Evolutionary conservation across 2,888 invertebrate species (phyloP).

Genomic region (Lordiphosa andalusiaca): DNA sequence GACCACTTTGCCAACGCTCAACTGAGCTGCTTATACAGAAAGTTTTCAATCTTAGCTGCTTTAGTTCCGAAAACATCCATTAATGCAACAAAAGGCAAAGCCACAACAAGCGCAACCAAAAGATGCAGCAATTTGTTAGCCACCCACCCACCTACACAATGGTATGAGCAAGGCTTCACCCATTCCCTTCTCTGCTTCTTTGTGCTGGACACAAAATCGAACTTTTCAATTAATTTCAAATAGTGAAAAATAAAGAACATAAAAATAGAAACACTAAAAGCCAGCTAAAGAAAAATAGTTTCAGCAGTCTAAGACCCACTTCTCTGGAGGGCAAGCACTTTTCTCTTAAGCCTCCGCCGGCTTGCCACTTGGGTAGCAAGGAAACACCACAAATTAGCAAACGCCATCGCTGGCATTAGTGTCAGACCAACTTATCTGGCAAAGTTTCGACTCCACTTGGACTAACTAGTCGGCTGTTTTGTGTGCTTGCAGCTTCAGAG

Average conservation of each 20-base stretch:
- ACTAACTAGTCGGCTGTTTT: conserved; percentile 33
- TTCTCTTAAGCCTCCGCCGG: conserved; percentile 18
- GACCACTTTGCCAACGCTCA: too few species aligned
- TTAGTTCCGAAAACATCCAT: conserved; percentile 61
- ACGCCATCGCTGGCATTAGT: conserved; percentile 54
- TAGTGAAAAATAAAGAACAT: conserved; percentile 26
- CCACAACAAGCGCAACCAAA: conserved; percentile 44
- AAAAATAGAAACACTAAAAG: conserved; percentile 33
- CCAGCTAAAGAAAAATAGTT: conserved; percentile 45
- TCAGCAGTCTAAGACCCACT: conserved; percentile 22
- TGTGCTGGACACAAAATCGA: conserved; percentile 47
- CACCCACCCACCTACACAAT: conserved; percentile 45
- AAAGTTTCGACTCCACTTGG: conserved; percentile 34
- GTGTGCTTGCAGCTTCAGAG: conserved; percentile 67
- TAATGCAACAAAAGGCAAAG: conserved; percentile 37
- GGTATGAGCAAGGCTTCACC: conserved; percentile 32
- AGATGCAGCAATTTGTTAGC: conserved; percentile 55
- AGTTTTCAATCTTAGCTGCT: conserved; percentile 26
- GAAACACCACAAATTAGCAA: conserved; percentile 44
- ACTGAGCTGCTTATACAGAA: too few species aligned
- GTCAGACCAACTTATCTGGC: conserved; percentile 55
- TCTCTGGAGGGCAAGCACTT: too few species aligned
- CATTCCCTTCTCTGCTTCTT: conserved; percentile 2
- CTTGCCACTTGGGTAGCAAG: conserved; percentile 4
- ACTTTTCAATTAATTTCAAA: conserved; percentile 74